These are phyloP conservation scores for Carapus acus DNA, from an alignment of 2,797 vertebrate genomes.

Conservation along the genomic window DNA sequence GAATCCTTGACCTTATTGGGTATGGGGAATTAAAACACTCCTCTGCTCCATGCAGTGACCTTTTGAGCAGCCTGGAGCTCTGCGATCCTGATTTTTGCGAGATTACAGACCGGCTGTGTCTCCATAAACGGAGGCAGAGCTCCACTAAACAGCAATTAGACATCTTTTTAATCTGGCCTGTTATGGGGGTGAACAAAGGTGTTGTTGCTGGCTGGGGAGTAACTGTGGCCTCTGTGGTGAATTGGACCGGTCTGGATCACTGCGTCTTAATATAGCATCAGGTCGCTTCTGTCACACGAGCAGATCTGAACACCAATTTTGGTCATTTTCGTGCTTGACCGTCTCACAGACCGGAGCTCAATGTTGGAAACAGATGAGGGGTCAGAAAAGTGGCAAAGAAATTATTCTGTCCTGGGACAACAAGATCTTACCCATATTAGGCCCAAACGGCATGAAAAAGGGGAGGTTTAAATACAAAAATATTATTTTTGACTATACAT, in stretches of 20 bases:
- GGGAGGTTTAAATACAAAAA: too few relatives aligned
- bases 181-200: constrained; percentile 50
- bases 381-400: too few relatives aligned
- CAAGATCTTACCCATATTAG: too few relatives aligned
- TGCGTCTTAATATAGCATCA: constrained; percentile 20
- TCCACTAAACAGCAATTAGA: constrained; percentile 62
- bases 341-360: not conserved
- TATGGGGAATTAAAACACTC: constrained; percentile 49
- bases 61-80: constrained; percentile 32
- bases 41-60: constrained; percentile 57
- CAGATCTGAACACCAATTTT: not conserved
- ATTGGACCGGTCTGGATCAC: constrained; percentile 13
- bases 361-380: too few relatives aligned
- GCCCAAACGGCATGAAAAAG: too few relatives aligned
- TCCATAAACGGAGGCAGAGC: constrained; percentile 55
- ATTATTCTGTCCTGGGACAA: too few relatives aligned
- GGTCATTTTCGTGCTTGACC: not conserved
- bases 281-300: not conserved
- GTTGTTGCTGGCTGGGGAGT: constrained; percentile 42
- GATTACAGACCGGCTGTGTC: constrained; percentile 55
- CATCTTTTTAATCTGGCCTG: constrained; percentile 41
- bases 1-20: constrained; percentile 54
- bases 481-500: too few relatives aligned
- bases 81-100: constrained; percentile 28
- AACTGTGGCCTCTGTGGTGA: constrained; percentile 25